Evolutionary conservation across 2,888 invertebrate genomes (phyloP).

Genomic region (Cynaeus angustus): DNA sequence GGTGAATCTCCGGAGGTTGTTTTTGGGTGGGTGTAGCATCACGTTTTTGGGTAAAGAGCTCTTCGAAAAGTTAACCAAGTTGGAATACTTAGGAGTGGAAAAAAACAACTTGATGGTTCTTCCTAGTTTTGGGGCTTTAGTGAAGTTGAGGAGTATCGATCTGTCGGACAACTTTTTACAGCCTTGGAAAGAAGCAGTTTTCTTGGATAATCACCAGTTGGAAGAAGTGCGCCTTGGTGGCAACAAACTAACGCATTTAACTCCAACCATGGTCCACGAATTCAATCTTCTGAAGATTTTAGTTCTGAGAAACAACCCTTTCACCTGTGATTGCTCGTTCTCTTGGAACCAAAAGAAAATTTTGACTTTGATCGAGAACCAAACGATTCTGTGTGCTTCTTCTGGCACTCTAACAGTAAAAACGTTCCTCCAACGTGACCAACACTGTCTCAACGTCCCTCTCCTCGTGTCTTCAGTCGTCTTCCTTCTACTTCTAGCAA

Average conservation of each 20-base stretch:
- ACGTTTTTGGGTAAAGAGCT: conserved; percentile 70
- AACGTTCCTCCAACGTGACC: conserved; percentile 54
- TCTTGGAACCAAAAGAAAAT: conserved; percentile 18
- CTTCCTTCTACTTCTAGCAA: conserved; percentile 70
- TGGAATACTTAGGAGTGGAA: conserved; percentile 73
- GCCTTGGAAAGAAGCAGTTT: conserved; percentile 74
- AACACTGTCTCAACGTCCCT: conserved; percentile 2
- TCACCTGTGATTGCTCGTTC: conserved; percentile 73
- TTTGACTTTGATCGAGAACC: conserved; percentile 44
- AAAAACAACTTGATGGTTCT: conserved; percentile 73
- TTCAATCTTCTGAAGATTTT: conserved; percentile 72
- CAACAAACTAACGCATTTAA: conserved; percentile 76
- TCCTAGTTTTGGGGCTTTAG: conserved; percentile 71
- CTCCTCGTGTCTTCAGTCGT: conserved; percentile 53
- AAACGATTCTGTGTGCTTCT: conserved; percentile 56
- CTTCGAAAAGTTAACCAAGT: conserved; percentile 73
- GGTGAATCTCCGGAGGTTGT: conserved; percentile 72
- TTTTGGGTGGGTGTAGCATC: conserved; percentile 74
- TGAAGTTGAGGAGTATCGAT: conserved; percentile 72
- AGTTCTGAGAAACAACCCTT: conserved; percentile 74
- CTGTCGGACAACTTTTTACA: conserved; percentile 73
- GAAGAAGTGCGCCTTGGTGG: conserved; percentile 70
- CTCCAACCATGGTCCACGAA: conserved; percentile 75
- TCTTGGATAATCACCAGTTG: conserved; percentile 71
- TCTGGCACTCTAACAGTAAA: conserved; percentile 56